Evolutionary conservation across 2,797 vertebrate genomes (phyloP).

Genomic region (Nyctalus aviator): DNA sequence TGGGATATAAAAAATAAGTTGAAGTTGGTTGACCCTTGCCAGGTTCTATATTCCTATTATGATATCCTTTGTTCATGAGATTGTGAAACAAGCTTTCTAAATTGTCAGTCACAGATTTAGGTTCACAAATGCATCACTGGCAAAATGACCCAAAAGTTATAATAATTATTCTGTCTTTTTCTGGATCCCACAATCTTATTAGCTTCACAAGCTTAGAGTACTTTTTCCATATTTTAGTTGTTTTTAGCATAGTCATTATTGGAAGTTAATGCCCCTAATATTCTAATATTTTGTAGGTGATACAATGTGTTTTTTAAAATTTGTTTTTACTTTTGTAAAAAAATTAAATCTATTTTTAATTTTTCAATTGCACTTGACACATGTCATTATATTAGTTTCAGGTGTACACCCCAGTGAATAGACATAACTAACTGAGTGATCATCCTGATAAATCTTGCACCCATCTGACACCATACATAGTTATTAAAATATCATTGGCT

Average conservation of each 20-base stretch:
- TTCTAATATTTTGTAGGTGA: neutral
- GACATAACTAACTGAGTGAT: neutral
- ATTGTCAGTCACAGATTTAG: neutral
- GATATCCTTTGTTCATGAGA: neutral
- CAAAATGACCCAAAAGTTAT: conserved; percentile 28
- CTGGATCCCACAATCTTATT: neutral
- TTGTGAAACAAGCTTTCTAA: neutral
- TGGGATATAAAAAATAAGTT: neutral
- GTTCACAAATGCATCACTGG: neutral
- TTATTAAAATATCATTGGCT: neutral
- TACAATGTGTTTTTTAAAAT: neutral
- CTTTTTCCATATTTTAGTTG: neutral
- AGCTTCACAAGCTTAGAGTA: neutral
- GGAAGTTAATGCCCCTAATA: neutral
- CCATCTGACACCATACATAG: neutral
- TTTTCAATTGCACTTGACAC: neutral
- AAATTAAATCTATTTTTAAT: neutral
- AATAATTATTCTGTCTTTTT: conserved; percentile 34
- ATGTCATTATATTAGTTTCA: neutral
- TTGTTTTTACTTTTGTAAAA: neutral
- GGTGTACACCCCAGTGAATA: neutral
- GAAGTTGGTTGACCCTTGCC: neutral
- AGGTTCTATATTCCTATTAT: neutral
- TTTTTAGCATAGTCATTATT: neutral
- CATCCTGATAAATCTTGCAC: neutral